Conservation (phyloP, 2,113 vertebrate genomes). For the Otis tarda region DNA sequence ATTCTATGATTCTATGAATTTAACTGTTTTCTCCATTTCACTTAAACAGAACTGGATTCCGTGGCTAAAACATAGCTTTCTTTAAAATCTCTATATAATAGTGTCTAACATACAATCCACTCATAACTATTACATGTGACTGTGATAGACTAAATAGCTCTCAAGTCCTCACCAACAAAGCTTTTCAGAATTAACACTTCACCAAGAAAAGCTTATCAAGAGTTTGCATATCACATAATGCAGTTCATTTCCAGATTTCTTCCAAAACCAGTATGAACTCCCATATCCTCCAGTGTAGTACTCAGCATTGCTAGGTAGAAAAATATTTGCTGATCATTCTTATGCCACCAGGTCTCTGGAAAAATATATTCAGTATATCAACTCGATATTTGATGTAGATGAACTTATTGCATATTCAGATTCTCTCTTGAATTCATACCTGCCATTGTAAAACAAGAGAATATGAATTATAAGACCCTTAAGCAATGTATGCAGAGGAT, state of each 20-base stretch:
- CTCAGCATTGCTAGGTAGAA: background rate
- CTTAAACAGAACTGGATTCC: background rate
- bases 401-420: background rate
- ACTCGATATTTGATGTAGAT: background rate
- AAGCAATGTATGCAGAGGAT: background rate
- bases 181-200: background rate
- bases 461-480: slow-evolving; percentile 13
- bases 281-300: background rate
- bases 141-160: background rate
- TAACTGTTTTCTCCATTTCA: background rate
- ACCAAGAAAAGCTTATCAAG: background rate
- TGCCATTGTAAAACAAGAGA: slow-evolving; percentile 10
- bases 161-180: background rate
- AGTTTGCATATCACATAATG: background rate
- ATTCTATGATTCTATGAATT: no score
- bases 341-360: background rate
- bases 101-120: background rate
- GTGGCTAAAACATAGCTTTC: background rate
- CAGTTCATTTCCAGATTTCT: background rate
- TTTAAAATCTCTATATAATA: background rate
- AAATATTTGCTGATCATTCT: slow-evolving; percentile 8
- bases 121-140: background rate
- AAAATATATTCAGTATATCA: slow-evolving; percentile 21
- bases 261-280: background rate
- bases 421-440: background rate